phyloP scores from a whole-genome alignment of 2,113 vertebrate genomes.

The Leptobrachium ailaonicum region DNA sequence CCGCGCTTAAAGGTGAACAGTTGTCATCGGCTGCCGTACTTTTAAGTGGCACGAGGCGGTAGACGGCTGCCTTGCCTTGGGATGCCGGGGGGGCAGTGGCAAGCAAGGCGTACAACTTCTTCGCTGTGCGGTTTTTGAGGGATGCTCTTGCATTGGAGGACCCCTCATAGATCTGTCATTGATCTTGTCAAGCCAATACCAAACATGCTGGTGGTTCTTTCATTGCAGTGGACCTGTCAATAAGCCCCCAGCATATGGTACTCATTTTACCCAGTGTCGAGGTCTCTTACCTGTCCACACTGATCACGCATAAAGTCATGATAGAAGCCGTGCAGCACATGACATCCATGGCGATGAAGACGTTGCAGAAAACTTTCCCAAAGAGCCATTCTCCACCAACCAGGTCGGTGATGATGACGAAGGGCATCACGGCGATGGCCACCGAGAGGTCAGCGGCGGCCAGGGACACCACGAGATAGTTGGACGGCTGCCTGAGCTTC shows the following conservation, averaged over 20 bases:
- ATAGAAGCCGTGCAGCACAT: conserved; percentile 78
- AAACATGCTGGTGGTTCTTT: too few relatives aligned
- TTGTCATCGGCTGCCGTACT: neutral
- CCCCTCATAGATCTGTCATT: too few relatives aligned
- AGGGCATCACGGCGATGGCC: conserved; percentile 76
- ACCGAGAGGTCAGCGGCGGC: conserved; percentile 73
- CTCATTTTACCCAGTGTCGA: neutral
- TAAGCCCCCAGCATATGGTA: too few relatives aligned
- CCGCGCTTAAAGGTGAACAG: neutral
- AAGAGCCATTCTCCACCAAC: conserved; percentile 77
- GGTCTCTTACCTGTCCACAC: conserved; percentile 72
- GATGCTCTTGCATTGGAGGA: too few relatives aligned
- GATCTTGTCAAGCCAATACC: neutral
- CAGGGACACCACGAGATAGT: conserved; percentile 76
- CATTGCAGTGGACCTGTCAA: too few relatives aligned
- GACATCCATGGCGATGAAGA: conserved; percentile 78
- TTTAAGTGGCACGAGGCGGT: neutral
- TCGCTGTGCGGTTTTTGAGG: neutral
- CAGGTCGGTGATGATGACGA: conserved; percentile 76
- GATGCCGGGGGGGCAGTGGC: neutral
- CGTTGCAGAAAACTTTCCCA: conserved; percentile 75
- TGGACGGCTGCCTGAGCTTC: conserved; percentile 76
- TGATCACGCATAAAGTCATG: conserved; percentile 78
- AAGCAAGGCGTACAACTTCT: neutral
- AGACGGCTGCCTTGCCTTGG: neutral